phyloP scores from a whole-genome alignment of 2,113 vertebrate genomes.

The Pygoscelis adeliae region DNA sequence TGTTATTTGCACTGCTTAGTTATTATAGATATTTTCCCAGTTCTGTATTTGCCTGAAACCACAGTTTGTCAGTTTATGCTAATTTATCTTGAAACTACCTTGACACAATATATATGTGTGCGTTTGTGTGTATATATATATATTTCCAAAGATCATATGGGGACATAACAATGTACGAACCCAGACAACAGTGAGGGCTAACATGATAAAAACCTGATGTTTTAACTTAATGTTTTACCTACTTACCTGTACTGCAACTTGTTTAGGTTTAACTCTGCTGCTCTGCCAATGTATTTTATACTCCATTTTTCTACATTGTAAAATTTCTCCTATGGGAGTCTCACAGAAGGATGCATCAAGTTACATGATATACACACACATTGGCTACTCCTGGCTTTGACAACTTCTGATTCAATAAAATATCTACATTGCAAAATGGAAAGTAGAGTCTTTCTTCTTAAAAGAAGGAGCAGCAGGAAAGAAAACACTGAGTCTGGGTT shows the following conservation, averaged over 20 bases:
- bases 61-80: neutral
- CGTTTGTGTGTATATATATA: no score
- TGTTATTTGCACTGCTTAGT: neutral
- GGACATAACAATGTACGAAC: neutral
- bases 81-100: neutral
- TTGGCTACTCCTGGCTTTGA: neutral
- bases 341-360: neutral
- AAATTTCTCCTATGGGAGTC: neutral
- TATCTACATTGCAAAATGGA: neutral
- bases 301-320: neutral
- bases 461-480: neutral
- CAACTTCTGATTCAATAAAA: neutral
- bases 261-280: no score
- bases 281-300: neutral
- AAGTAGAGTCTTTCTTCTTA: neutral
- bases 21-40: neutral
- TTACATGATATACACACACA: neutral
- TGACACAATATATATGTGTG: neutral
- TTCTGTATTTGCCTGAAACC: neutral
- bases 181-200: neutral
- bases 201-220: neutral
- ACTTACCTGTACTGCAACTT: neutral
- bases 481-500: fast-evolving
- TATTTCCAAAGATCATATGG: neutral
- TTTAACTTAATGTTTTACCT: neutral